Evolutionary conservation across 2,113 vertebrate species (phyloP), one percentile per base, ranked within the genome.

Genomic region (Arothron firmamentum): DNA sequence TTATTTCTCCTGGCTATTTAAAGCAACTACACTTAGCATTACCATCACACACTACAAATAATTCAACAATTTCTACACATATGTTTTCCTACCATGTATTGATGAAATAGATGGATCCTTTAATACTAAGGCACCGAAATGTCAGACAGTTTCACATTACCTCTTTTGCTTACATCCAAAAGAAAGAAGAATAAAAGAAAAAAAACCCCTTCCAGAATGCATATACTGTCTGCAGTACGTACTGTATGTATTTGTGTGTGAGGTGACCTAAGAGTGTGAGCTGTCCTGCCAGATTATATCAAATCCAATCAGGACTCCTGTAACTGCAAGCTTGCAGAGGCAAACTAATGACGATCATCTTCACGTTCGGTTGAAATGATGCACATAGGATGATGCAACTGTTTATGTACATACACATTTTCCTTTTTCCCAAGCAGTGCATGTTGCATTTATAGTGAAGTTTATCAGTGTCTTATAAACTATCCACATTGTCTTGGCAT

Each of bases 271-370:
- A 56, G 67, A 53, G 69, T 63, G 57, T 41, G 64, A 79, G 76
- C 73, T 58, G 66, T 62, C 72, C 53, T 74, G 64, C 71, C 78
- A 84, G 83, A 86, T 88, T 88, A 86, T 69, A 63, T 82, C 53
- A 77, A 74, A 85, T 83, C 84, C 77, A 67, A 78, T 88, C 79
- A 70, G 58, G 46, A 34, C 55, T 57, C 23, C 4, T 47, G 47
- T 12, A 53, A 49, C 12, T 15, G 4, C 55, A 67, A 66, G 56
- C 52, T 14, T 10, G 47, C 15, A 9, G 45, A 1, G 1, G 18
- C 41, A 46, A 16, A 57, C 6, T 42, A 52, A 6, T 52, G 21
- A 16, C 14, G 5, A 18, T 18, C 17, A 21, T 51, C 12, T 14
- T 51, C 11, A 51, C 15, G 8, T 21, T 51, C 8, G 3, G 8